Percentiles rank a stretch among this genome's conserved stretches.
Evolutionary conservation across 2,113 vertebrate genomes (phyloP).

Genomic region (Butastur rufipennis): DNA sequence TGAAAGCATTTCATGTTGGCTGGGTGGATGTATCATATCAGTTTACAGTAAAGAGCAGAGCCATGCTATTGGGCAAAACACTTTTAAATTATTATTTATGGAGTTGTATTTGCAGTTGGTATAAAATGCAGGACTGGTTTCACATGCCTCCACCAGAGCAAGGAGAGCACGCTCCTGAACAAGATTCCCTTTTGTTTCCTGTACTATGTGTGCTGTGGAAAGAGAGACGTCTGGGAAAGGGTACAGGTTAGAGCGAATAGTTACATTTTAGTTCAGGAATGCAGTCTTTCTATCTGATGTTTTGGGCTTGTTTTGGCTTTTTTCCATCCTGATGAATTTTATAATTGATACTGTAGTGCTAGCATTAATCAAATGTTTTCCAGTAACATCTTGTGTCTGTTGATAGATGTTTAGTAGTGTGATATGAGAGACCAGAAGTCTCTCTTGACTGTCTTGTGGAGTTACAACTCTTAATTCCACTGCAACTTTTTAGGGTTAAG

Average conservation of each 20-base stretch:
- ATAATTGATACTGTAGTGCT: not conserved
- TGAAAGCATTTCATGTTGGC: not conserved
- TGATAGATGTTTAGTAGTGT: not conserved
- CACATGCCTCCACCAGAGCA: not conserved
- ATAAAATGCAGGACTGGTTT: not conserved
- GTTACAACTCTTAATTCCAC: not conserved
- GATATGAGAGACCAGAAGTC: not conserved
- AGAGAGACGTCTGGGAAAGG: conserved; percentile 8
- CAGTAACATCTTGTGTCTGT: not conserved
- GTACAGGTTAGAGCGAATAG: not conserved
- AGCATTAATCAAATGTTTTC: not conserved
- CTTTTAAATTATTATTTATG: conserved; percentile 55
- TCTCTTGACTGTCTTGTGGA: not conserved
- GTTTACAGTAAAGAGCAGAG: conserved; percentile 22
- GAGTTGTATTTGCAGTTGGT: conserved; percentile 5
- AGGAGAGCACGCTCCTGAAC: not conserved
- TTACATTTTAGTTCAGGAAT: not conserved
- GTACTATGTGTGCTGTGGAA: not conserved
- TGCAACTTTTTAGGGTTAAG: not conserved
- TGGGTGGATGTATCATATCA: conserved; percentile 11
- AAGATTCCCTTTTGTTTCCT: not conserved
- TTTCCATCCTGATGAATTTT: not conserved
- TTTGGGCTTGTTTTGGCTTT: not conserved
- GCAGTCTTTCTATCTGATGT: not conserved
- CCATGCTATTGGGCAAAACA: conserved; percentile 21